phyloP scores from a whole-genome alignment of 2,797 vertebrate species.

The Cottoperca gobio region DNA sequence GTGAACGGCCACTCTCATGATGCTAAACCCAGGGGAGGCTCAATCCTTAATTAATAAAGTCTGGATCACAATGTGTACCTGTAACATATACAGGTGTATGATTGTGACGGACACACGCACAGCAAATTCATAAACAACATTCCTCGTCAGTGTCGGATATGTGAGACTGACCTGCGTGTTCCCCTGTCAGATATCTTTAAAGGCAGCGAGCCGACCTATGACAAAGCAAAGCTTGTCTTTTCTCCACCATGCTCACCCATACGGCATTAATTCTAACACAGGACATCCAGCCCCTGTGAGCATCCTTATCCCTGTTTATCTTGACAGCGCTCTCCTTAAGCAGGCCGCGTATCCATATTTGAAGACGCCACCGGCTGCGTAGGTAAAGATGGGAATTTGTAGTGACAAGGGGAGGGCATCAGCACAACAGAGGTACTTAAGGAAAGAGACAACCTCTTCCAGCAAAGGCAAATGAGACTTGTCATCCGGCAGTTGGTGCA shows the following conservation, averaged over 20 bases:
- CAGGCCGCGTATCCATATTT: slow-evolving; percentile 79
- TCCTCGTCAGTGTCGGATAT: not conserved
- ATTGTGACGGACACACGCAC: no score
- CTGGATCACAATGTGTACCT: no score
- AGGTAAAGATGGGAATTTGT: slow-evolving; percentile 80
- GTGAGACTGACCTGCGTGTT: not conserved
- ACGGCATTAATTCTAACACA: slow-evolving; percentile 46
- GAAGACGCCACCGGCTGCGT: slow-evolving; percentile 79
- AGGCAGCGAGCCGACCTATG: not conserved
- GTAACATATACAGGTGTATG: no score
- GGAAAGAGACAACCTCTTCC: slow-evolving; percentile 75
- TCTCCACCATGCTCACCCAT: not conserved
- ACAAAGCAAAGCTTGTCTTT: slow-evolving; percentile 29
- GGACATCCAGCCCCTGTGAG: slow-evolving; percentile 58
- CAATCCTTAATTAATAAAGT: not conserved
- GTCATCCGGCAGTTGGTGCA: slow-evolving; percentile 85
- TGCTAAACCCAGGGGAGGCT: slow-evolving; percentile 3
- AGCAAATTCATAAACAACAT: no score
- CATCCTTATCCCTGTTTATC: slow-evolving; percentile 56
- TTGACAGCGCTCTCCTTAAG: slow-evolving; percentile 76
- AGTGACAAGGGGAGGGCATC: slow-evolving; percentile 79
- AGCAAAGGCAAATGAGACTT: slow-evolving; percentile 80
- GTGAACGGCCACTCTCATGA: no score
- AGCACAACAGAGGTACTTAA: slow-evolving; percentile 75
- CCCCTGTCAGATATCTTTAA: not conserved